Conservation (phyloP, 2,888 invertebrate genomes). For the Idaea dimidiata region DNA sequence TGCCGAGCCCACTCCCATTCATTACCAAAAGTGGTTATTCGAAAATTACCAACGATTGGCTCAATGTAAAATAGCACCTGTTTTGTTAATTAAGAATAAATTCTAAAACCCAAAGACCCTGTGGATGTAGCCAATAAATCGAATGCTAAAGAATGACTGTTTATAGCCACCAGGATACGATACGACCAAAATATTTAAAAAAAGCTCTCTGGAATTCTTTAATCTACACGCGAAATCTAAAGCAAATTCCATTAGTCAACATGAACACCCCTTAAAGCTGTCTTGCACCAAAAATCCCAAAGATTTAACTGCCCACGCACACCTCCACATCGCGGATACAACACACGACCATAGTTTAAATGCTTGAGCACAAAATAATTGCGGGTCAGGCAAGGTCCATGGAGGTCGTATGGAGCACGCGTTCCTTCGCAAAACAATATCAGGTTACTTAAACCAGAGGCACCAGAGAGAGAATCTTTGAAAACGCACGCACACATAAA, state of each 20-base stretch:
- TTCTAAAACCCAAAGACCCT: background rate
- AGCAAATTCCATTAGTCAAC: background rate
- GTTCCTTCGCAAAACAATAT: conserved; percentile 67
- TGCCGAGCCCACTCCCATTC: conserved; percentile 30
- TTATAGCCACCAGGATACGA: background rate
- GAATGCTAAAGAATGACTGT: background rate
- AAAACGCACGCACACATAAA: conserved; percentile 15
- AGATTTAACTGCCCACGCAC: conserved; percentile 23
- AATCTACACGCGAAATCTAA: conserved; percentile 1
- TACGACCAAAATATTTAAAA: background rate
- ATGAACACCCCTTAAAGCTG: conserved; percentile 8
- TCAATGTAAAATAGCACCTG: conserved; percentile 19
- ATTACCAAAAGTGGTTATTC: conserved; percentile 26
- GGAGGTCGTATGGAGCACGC: conserved; percentile 68
- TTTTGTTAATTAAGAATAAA: conserved; percentile 7
- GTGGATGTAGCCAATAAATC: background rate
- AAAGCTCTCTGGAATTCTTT: background rate
- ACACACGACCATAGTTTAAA: conserved; percentile 33
- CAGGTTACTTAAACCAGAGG: conserved; percentile 52
- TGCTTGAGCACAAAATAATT: conserved; percentile 50
- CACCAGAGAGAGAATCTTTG: conserved; percentile 16
- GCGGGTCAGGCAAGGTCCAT: conserved; percentile 61
- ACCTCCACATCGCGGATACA: conserved; percentile 31
- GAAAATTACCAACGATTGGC: conserved; percentile 20
- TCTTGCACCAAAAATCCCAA: conserved; percentile 17